Evolutionary conservation across 2,113 vertebrate species (phyloP), one percentile per base, ranked within the genome.

Genomic region (Fulmarus glacialis): DNA sequence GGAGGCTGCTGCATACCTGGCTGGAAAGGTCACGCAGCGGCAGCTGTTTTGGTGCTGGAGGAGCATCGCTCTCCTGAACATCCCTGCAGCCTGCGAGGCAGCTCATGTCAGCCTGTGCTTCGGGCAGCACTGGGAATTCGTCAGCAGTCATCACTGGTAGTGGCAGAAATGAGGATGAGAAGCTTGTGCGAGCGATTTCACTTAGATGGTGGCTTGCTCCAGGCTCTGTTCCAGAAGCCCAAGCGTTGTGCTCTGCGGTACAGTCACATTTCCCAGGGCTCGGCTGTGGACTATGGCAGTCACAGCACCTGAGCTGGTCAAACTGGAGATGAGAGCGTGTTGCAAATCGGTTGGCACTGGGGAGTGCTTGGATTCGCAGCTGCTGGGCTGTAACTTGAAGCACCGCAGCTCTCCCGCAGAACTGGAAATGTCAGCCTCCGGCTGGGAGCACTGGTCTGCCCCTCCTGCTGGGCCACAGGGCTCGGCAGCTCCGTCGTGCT

Each of bases 261-360:
- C 40, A 15, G 12, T 32, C 34, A 8, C 5, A 0, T 22, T 82
- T 56, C 43, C 68, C 43, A 19, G 67, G 5, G n/a, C 55, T 80
- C 3, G 5, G 47, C 74, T n/a, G 24, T 2, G 22, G 47, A n/a
- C 17, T 5, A 11, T 0, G 1, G 48, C 30, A 6, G 26, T 36
- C 30, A 8, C 71, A 63, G 83, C 55, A 20, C 40, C 60, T 4
- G 43, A 90, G 62, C 68, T 59, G 83, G 62, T 59, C 8, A 0
- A 19, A 24, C 40, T 5, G 30, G 80, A 50, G 58, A 29, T 2
- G 23, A 27, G 26, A 9, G 58, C 1, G 0, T 9, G 26, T 17
- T 36, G 56, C 67, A 59, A 38, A 74, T 7, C 3, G 0, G 58
- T 59, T 2, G 68, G 63, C n/a, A 4, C 0, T 4, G 36, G 36